These are phyloP conservation scores for Fukomys damarensis DNA, from an alignment of 2,113 vertebrate species.

Conservation along the genomic window DNA sequence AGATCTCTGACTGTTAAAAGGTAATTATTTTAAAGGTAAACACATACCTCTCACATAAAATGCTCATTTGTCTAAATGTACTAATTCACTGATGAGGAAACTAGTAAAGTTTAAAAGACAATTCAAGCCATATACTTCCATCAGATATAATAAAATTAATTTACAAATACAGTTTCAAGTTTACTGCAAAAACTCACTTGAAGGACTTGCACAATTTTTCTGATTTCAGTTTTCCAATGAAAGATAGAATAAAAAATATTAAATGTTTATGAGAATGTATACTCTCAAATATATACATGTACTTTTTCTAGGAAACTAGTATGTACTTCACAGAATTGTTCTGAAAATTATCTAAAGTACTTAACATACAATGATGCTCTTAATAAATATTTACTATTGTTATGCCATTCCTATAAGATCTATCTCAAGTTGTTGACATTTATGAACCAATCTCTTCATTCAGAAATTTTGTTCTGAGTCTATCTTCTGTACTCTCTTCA, in stretches of 20 bases:
- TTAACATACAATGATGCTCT: background rate
- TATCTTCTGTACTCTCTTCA: background rate
- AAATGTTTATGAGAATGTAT: background rate
- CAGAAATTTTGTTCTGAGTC: background rate
- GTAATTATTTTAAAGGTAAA: background rate
- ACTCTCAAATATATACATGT: no score
- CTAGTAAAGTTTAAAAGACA: background rate
- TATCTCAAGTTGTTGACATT: background rate
- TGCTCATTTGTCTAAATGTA: background rate
- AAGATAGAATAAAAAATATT: background rate
- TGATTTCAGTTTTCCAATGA: background rate
- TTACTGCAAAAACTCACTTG: background rate
- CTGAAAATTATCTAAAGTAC: background rate
- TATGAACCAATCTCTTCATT: background rate
- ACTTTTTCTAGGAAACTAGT: background rate
- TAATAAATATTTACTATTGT: background rate
- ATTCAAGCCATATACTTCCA: background rate
- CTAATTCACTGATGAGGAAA: background rate
- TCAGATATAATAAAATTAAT: background rate
- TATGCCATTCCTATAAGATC: background rate
- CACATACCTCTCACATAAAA: background rate
- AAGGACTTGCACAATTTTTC: background rate
- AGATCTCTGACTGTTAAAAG: background rate
- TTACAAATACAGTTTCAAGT: background rate
- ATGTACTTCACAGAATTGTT: background rate